These are phyloP conservation scores for Chloroceryle inda DNA, from an alignment of 2,797 vertebrate species.

Conservation along the genomic window DNA sequence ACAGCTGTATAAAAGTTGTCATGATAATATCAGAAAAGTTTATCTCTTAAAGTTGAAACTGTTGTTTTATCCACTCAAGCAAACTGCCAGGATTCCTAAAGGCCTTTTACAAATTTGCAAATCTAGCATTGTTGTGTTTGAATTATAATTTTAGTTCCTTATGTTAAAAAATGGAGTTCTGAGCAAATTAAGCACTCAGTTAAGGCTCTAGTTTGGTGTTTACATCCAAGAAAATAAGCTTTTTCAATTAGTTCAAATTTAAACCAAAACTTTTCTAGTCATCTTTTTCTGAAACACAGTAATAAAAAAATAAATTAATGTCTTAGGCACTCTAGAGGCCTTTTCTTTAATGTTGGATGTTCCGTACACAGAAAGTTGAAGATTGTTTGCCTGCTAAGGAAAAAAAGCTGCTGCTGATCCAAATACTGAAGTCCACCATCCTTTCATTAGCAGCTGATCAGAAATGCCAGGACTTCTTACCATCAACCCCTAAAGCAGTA, in stretches of 20 bases:
- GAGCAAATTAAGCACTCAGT: neutral
- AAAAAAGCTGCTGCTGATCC: neutral
- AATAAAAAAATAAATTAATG: neutral
- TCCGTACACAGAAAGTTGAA: neutral
- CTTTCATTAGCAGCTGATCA: neutral
- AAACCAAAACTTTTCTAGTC: neutral
- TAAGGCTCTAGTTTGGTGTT: neutral
- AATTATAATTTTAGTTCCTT: conserved; percentile 18
- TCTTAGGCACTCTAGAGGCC: neutral
- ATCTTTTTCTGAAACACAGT: neutral
- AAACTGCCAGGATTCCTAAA: conserved; percentile 46
- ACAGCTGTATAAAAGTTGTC: neutral
- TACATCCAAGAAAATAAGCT: neutral
- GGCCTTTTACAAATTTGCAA: conserved; percentile 26
- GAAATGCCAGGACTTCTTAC: neutral
- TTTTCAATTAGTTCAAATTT: conserved; percentile 6
- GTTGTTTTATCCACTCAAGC: conserved; percentile 26
- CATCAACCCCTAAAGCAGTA: neutral
- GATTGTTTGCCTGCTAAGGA: neutral
- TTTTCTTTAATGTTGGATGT: neutral
- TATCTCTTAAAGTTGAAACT: conserved; percentile 20
- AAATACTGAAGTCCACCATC: neutral
- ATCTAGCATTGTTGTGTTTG: neutral
- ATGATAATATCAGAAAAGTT: neutral
- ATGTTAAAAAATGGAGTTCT: neutral